These are phyloP conservation scores for Microplitis manilae DNA, from an alignment of 2,888 invertebrate species.

Conservation along the genomic window DNA sequence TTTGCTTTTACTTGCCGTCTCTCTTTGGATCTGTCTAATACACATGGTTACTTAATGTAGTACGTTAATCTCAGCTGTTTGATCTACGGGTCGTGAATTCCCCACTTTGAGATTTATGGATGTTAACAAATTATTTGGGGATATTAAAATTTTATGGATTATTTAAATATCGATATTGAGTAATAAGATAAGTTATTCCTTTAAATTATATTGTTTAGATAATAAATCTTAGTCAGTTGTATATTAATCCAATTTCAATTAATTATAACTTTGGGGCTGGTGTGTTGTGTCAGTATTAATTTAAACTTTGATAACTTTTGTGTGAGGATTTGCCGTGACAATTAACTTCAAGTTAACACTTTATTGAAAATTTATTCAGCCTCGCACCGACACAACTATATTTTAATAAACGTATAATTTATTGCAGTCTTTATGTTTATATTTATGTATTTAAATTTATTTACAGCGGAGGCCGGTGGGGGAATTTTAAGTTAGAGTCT, in stretches of 20 bases:
- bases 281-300: background rate
- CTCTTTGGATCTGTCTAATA: background rate
- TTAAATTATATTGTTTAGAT: too few relatives aligned
- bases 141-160: too few relatives aligned
- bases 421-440: background rate
- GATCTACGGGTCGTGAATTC: background rate
- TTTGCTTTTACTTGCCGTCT: constrained; percentile 48
- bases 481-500: too few relatives aligned
- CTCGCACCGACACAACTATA: background rate
- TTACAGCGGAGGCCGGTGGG: too few relatives aligned
- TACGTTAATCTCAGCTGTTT: background rate
- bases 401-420: background rate
- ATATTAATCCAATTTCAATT: background rate
- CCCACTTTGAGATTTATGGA: background rate
- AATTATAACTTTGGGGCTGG: background rate
- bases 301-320: background rate
- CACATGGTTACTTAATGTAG: background rate
- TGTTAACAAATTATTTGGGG: too few relatives aligned
- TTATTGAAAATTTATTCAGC: background rate
- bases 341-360: background rate
- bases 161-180: too few relatives aligned
- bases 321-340: background rate
- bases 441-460: background rate
- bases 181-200: too few relatives aligned
- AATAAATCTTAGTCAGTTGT: background rate